Conservation (phyloP, 2,113 vertebrate genomes). For the Chitala chitala region DNA sequence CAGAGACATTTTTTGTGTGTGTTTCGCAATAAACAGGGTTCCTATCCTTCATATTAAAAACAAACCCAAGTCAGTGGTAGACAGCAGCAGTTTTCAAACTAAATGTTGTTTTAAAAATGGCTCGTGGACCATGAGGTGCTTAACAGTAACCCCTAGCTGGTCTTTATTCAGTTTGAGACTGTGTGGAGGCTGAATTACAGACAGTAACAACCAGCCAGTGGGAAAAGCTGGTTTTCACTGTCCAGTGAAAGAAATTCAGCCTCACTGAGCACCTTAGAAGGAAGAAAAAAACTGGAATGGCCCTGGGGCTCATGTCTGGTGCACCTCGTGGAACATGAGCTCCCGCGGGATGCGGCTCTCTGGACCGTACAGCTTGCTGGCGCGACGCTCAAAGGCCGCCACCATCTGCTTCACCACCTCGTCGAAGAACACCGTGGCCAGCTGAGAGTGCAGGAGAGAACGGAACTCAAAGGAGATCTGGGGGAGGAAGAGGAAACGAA, state of each 20-base stretch:
- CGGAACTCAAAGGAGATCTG: conserved; percentile 96
- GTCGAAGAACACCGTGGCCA: conserved; percentile 89
- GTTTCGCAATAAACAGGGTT: background rate
- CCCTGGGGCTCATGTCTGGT: conserved; percentile 74
- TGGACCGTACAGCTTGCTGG: conserved; percentile 75
- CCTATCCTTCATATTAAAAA: background rate
- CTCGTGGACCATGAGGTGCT: too few relatives aligned
- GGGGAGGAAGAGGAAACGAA: background rate
- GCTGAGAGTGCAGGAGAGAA: conserved; percentile 87
- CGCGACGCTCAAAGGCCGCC: conserved; percentile 81
- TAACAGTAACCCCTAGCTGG: background rate
- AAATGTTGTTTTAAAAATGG: background rate
- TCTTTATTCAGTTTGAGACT: background rate
- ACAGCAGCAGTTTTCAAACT: conserved; percentile 7
- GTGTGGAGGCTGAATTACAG: background rate
- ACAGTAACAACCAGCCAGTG: background rate
- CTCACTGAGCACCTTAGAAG: conserved; percentile 26
- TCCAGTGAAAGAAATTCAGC: background rate
- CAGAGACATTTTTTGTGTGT: background rate
- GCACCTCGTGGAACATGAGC: conserved; percentile 87
- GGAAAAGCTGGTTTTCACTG: background rate
- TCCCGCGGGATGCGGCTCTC: conserved; percentile 86
- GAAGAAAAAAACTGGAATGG: conserved; percentile 21
- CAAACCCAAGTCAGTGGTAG: conserved; percentile 46
- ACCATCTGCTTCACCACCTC: conserved; percentile 94